Evolutionary conservation across 2,888 invertebrate species (phyloP), one percentile per base, ranked within the genome.

Genomic region (Apodemia hepburni): DNA sequence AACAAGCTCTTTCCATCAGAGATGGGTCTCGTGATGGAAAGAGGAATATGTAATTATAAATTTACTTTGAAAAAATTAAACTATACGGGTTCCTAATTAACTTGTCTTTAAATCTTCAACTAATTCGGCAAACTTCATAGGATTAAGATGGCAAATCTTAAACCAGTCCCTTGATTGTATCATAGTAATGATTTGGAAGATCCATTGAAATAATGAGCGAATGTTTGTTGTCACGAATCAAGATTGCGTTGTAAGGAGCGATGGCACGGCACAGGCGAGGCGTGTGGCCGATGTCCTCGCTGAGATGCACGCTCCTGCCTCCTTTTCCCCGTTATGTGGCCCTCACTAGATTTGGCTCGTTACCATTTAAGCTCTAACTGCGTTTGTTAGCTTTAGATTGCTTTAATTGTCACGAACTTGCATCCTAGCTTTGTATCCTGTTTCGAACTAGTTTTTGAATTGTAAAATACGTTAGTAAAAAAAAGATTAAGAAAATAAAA

Each of bases 251-350:
- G n/a, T 7, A 18, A 51, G 49, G 49, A 49, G 42, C 42, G 42
- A 42, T 42, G 38, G 38, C 9, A 38, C 38, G 38, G 38, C 38
- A 9, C 38, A 0, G 18, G 49, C 49, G 18, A 9, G 8, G 7
- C 49, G 49, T 49, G 49, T 49, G 49, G 49, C 18, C 49, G 49
- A 51, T 51, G 49, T 51, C 49, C 49, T 51, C 49, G 49, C 49
- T 5, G 18, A 18, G 49, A 51, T 51, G 17, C 49, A 51, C 49
- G 49, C 18, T 51, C 49, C 49, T 51, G 18, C 22, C 22, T 51
- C 17, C 49, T 51, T 49, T 49, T 17, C 11, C 49, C 49, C 49
- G 49, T 49, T 49, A 49, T 49, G 18, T 42, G 42, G 42, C 42
- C 42, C 42, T 42, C 42, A 15, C 49, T 49, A 49, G 18, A 51